Conservation (phyloP, 2,113 vertebrate genomes). For the Ctenomys sociabilis region DNA sequence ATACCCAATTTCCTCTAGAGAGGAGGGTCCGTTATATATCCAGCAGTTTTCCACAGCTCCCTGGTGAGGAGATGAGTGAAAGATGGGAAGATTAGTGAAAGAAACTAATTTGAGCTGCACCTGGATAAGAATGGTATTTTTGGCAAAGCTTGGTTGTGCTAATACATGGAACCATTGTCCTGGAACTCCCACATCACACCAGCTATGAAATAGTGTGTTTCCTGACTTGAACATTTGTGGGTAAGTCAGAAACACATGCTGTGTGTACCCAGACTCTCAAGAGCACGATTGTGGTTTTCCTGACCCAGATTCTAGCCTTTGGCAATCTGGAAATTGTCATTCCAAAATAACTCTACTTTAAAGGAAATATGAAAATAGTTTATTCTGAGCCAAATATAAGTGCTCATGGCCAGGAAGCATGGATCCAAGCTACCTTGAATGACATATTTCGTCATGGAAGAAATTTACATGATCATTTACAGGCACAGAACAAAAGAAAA, state of each 20-base stretch:
- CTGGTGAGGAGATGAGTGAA: not conserved
- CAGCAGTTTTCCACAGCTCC: not conserved
- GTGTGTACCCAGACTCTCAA: not conserved
- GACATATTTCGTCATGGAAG: not conserved
- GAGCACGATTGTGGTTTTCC: conserved; percentile 38
- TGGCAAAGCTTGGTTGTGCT: not conserved
- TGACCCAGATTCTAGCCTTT: not conserved
- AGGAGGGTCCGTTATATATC: not conserved
- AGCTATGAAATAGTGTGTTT: not conserved
- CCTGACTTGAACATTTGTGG: conserved; percentile 38
- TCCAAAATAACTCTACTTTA: not conserved
- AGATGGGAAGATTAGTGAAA: conserved; percentile 38
- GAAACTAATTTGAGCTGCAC: not conserved
- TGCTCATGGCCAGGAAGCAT: not conserved
- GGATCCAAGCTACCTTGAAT: not conserved
- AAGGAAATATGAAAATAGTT: not conserved
- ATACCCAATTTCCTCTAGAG: not conserved
- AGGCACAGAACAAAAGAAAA: not conserved
- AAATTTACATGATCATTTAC: not conserved
- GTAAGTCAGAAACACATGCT: not conserved
- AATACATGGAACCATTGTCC: not conserved
- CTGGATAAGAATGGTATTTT: not conserved
- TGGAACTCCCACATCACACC: not conserved
- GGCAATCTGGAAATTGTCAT: conserved; percentile 1
- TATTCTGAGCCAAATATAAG: not conserved